Percentiles rank a stretch among this genome's conserved stretches.
Conservation (phyloP, 1,140 invertebrate genomes). For the Diuraphis noxia region DNA sequence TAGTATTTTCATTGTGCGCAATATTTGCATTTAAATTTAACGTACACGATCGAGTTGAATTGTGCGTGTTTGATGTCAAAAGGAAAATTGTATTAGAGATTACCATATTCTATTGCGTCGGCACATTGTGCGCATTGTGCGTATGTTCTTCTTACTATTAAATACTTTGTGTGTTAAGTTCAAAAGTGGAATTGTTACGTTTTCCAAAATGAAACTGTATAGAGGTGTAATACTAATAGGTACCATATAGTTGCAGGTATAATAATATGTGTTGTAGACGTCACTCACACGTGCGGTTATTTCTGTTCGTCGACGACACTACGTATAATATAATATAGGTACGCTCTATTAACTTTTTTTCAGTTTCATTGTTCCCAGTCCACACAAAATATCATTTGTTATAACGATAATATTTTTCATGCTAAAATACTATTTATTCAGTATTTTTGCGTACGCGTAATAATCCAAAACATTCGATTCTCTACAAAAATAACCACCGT, state of each 20-base stretch:
- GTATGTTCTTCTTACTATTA: not conserved
- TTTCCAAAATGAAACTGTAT: not conserved
- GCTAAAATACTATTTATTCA: not conserved
- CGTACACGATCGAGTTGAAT: not conserved
- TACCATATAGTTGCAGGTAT: not conserved
- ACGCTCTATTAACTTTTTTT: not conserved
- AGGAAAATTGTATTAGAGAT: conserved; percentile 19
- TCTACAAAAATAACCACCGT: not conserved
- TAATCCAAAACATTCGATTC: conserved; percentile 1
- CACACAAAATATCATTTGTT: not conserved
- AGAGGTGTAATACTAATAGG: not conserved
- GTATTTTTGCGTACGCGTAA: not conserved
- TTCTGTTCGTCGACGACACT: not conserved
- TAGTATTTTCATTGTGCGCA: not conserved
- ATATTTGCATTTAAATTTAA: conserved; percentile 32
- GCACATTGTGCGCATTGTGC: not conserved
- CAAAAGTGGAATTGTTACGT: conserved; percentile 20
- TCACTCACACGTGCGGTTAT: conserved; percentile 29
- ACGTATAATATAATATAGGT: not conserved
- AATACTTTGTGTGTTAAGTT: not conserved
- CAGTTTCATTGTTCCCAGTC: not conserved
- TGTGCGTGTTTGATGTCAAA: not conserved
- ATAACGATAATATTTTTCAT: not conserved
- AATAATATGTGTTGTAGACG: conserved; percentile 15
- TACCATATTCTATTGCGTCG: conserved; percentile 4